These are phyloP conservation scores for Rhodophaea formosa DNA, from an alignment of 2,888 invertebrate genomes.

Conservation along the genomic window DNA sequence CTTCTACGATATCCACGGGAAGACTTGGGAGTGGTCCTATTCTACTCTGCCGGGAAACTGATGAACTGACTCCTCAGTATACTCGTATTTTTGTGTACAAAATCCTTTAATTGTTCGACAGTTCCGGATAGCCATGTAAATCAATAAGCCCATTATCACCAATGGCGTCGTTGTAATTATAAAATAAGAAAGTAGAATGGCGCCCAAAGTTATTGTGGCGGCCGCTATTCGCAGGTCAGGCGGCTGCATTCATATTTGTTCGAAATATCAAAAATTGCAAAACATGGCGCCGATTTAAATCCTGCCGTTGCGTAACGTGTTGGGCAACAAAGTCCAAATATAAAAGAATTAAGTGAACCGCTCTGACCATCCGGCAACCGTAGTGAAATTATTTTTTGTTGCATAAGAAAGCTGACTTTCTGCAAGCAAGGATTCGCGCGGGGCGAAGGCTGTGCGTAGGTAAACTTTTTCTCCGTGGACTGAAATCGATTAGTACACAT, in stretches of 20 bases:
- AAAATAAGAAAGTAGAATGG: slow-evolving; percentile 59
- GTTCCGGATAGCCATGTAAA: slow-evolving; percentile 28
- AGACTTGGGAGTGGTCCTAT: no score
- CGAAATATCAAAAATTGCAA: slow-evolving; percentile 70
- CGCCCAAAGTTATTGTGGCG: slow-evolving; percentile 39
- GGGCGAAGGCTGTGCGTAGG: slow-evolving; percentile 20
- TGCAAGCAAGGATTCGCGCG: slow-evolving; percentile 51
- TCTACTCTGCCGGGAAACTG: no score
- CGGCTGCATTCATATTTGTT: slow-evolving; percentile 55
- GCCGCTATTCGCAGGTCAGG: slow-evolving; percentile 41
- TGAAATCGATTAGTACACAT: no score
- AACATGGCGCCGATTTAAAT: slow-evolving; percentile 60
- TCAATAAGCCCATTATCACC: slow-evolving; percentile 41
- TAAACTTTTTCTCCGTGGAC: no score
- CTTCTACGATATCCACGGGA: no score
- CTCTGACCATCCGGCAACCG: slow-evolving; percentile 48
- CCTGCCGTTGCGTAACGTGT: slow-evolving; percentile 70
- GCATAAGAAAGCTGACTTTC: slow-evolving; percentile 49
- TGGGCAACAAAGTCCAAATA: slow-evolving; percentile 68
- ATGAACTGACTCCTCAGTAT: no score
- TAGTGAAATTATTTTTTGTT: slow-evolving; percentile 55
- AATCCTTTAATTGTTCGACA: not conserved
- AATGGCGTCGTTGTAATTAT: slow-evolving; percentile 33
- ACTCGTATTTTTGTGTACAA: no score
- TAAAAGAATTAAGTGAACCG: slow-evolving; percentile 58